Evolutionary conservation across 2,797 vertebrate genomes (phyloP).

Genomic region (Anisognathus igniventris): DNA sequence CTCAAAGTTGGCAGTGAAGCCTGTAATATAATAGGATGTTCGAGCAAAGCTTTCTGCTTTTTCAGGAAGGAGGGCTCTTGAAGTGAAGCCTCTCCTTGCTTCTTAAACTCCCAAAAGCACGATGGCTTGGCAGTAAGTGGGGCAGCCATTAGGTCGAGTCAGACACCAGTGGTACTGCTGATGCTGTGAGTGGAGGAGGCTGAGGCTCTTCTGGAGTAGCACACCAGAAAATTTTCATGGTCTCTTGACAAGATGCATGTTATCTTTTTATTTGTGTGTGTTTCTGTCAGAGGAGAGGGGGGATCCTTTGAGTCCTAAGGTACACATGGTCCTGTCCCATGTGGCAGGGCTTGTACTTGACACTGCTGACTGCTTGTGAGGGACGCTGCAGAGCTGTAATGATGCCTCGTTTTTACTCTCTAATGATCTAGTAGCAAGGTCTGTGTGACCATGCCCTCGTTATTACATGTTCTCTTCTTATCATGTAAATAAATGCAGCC

Average conservation of each 20-base stretch:
- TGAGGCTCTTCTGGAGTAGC: background rate
- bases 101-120: background rate
- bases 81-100: background rate
- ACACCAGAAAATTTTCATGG: background rate
- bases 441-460: background rate
- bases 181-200: background rate
- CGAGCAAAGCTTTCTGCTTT: background rate
- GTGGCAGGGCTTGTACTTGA: background rate
- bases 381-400: background rate
- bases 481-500: constrained; percentile 26
- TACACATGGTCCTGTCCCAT: accelerated
- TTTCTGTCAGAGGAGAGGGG: background rate
- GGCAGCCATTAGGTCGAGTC: background rate
- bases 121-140: background rate
- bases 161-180: background rate
- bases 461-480: background rate
- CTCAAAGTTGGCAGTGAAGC: background rate
- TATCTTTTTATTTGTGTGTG: accelerated
- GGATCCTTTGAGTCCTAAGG: background rate
- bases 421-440: background rate
- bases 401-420: background rate
- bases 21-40: background rate
- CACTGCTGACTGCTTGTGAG: background rate
- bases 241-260: background rate
- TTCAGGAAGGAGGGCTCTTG: background rate